Percentiles rank a stretch among this genome's conserved stretches.
phyloP scores from a whole-genome alignment of 2,113 vertebrate species.

The Nettapus auritus region DNA sequence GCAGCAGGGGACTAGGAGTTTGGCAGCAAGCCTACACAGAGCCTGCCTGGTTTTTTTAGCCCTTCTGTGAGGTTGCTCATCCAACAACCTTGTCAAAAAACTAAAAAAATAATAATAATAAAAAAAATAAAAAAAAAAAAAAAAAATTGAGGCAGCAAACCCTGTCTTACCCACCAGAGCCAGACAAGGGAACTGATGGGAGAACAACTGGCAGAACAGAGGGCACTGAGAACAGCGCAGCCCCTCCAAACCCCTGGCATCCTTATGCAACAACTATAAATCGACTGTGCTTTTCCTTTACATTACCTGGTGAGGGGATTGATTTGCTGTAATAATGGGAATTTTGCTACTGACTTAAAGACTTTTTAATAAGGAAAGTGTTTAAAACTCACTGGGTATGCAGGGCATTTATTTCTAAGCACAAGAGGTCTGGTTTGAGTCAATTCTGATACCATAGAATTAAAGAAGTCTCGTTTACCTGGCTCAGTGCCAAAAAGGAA shows the following conservation, averaged over 20 bases:
- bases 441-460: background rate
- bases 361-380: background rate
- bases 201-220: background rate
- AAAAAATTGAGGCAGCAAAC: background rate
- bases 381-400: background rate
- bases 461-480: background rate
- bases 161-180: background rate
- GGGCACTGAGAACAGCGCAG: background rate
- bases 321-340: background rate
- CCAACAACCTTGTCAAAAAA: constrained; percentile 4
- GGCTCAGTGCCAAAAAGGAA: background rate
- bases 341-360: background rate
- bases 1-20: background rate
- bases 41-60: background rate
- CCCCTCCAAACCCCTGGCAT: background rate
- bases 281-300: background rate
- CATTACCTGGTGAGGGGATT: background rate
- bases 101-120: no score
- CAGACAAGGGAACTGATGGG: background rate
- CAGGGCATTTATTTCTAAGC: background rate
- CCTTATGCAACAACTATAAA: background rate
- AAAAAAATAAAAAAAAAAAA: background rate
- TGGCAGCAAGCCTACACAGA: background rate
- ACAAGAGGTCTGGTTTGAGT: background rate
- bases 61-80: background rate